Evolutionary conservation across 2,797 vertebrate genomes (phyloP).

Genomic region (Gobionotothen gibberifrons): DNA sequence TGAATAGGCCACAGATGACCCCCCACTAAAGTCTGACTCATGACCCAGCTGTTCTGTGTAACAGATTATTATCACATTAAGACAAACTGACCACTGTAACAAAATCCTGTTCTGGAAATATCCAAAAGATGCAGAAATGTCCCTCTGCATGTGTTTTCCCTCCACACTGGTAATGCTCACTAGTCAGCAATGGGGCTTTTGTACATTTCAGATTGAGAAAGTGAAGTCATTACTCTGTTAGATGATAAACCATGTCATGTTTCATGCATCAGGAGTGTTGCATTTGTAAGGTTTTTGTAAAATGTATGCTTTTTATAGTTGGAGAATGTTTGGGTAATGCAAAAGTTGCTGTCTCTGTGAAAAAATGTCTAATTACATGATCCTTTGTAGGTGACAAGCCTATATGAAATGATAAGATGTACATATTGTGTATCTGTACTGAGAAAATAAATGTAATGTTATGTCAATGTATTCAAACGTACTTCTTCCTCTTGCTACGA

Average conservation of each 20-base stretch:
- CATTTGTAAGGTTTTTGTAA: conserved; percentile 27
- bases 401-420: conserved; percentile 61
- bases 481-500: conserved; percentile 7
- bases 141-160: conserved; percentile 15
- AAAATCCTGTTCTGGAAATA: conserved; percentile 46
- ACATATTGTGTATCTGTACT: conserved; percentile 74
- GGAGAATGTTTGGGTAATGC: conserved; percentile 39
- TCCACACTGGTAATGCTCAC: conserved; percentile 15
- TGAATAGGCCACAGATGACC: conserved; percentile 49
- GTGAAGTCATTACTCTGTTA: conserved; percentile 4
- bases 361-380: conserved; percentile 29
- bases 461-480: conserved; percentile 49
- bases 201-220: conserved; percentile 22
- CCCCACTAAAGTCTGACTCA: conserved; percentile 61
- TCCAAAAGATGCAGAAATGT: conserved; percentile 51
- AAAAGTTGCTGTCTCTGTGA: conserved; percentile 43
- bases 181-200: conserved; percentile 35
- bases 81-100: conserved; percentile 48
- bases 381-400: conserved; percentile 58
- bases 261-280: conserved; percentile 1
- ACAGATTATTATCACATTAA: conserved; percentile 55
- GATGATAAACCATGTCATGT: not conserved
- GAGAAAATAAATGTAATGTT: conserved; percentile 81
- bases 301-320: conserved; percentile 31
- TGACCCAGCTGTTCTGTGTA: conserved; percentile 51